Evolutionary conservation across 2,888 invertebrate species (phyloP), one percentile per base, ranked within the genome.

Genomic region (Graphium colonna): DNA sequence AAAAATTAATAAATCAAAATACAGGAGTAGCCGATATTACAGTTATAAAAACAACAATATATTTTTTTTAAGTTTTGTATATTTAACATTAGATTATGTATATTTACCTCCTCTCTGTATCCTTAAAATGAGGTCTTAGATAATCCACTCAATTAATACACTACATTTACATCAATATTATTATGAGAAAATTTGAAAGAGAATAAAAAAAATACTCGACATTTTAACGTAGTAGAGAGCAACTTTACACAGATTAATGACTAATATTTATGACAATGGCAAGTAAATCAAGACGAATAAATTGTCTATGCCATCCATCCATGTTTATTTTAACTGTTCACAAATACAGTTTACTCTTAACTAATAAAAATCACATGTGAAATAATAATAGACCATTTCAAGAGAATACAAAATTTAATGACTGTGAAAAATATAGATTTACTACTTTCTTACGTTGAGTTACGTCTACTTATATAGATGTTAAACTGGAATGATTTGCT

Each of bases 81-180:
- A 28, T 48, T 9, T 40, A 33, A 47, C 48, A 55, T 56, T 49
- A 55, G 43, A 59, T 55, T 40, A 38, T 50, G 50, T 31, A 58
- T 21, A 26, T 45, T 51, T 56, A 51, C 52, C 52, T 51, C 13
- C 4, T 17, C 16, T 17, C 33, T 7, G 18, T 5, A 1, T 36
- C n/a, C 59, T 60, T 69, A 65, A 68, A 69, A 67, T 68, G 7
- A 7, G 4, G 13, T 47, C 18, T 17, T 33, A 45, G 51, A 60
- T 52, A 59, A 56, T 59, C 55, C 62, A 66, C 62, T 55, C 65
- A 63, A 58, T 64, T 65, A 66, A 59, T 61, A 61, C 49, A 53
- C 62, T 64, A 68, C 67, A 74, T 73, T 69, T 69, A 66, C 55
- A 65, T 60, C 62, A 71, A 66, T 67, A 68, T 63, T 61, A 61